A percentile compares a stretch with the other conserved stretches of the same genome.
Conservation (phyloP, 2,888 invertebrate genomes). For the Habrosyne pyritoides region DNA sequence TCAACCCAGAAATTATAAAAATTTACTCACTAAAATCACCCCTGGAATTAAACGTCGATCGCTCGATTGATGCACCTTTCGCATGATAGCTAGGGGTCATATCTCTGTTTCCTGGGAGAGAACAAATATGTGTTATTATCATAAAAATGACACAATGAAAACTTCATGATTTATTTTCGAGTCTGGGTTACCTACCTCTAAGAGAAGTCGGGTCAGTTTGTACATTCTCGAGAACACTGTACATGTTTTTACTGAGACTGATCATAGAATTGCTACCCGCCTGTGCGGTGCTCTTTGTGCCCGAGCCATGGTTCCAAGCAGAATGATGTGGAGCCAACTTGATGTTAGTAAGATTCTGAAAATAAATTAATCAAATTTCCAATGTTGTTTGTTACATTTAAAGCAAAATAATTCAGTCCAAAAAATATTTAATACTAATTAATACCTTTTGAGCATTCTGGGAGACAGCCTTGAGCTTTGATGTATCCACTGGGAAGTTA, state of each 20-base stretch:
- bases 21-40: constrained; percentile 67
- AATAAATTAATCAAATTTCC: constrained; percentile 17
- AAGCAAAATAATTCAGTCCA: not conserved
- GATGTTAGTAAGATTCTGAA: constrained; percentile 65
- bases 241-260: constrained; percentile 66
- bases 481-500: constrained; percentile 67
- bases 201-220: constrained; percentile 64
- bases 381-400: not conserved
- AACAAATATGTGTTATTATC: constrained; percentile 2
- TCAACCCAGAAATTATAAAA: not conserved
- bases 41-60: constrained; percentile 75
- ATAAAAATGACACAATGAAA: constrained; percentile 6
- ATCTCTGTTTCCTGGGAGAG: constrained; percentile 64
- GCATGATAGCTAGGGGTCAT: constrained; percentile 64
- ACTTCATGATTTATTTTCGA: no score
- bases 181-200: constrained; percentile 50
- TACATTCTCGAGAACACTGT: constrained; percentile 64
- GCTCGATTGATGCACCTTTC: constrained; percentile 77
- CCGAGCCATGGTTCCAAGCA: constrained; percentile 72
- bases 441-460: constrained; percentile 58
- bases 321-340: constrained; percentile 69
- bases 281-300: constrained; percentile 64
- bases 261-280: constrained; percentile 61
- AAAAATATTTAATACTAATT: not conserved
- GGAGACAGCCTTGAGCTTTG: constrained; percentile 68